Percentiles rank a stretch among this genome's conserved stretches.
Conservation (phyloP, 2,113 vertebrate species). For the Turnix velox region DNA sequence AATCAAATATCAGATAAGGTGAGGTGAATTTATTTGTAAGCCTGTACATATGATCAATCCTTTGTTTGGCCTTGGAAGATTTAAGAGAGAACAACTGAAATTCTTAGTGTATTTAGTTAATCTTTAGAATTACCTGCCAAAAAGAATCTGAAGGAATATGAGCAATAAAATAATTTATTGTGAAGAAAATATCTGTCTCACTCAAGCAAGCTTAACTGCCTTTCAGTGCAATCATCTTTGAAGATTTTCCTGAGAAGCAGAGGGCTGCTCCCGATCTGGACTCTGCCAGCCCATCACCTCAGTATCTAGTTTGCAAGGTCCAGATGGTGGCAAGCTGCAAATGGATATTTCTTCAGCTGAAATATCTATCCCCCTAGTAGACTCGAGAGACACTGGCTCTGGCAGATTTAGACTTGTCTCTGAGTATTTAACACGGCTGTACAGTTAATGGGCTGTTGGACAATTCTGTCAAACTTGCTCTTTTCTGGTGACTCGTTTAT, state of each 20-base stretch:
- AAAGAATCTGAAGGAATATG: neutral
- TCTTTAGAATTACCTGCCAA: neutral
- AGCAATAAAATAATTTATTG: neutral
- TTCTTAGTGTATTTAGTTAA: neutral
- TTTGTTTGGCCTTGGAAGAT: neutral
- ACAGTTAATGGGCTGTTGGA: constrained; percentile 64
- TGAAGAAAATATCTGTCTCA: neutral
- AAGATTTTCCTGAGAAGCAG: neutral
- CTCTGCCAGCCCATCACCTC: neutral
- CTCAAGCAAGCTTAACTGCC: neutral
- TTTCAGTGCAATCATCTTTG: neutral
- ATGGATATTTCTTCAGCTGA: constrained; percentile 23
- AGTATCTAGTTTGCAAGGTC: neutral
- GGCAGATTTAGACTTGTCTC: constrained; percentile 54
- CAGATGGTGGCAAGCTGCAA: constrained; percentile 42
- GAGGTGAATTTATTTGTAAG: neutral
- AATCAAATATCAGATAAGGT: neutral
- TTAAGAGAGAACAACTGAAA: neutral
- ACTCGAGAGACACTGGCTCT: neutral
- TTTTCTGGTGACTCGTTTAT: constrained; percentile 68
- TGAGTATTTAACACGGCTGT: constrained; percentile 61
- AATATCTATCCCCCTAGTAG: constrained; percentile 22
- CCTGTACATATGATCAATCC: neutral
- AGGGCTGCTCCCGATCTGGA: neutral
- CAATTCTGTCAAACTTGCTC: constrained; percentile 65